Percentiles rank a stretch among this genome's conserved stretches.
phyloP scores from a whole-genome alignment of 2,888 invertebrate species.

The Polyommatus iphigenia region DNA sequence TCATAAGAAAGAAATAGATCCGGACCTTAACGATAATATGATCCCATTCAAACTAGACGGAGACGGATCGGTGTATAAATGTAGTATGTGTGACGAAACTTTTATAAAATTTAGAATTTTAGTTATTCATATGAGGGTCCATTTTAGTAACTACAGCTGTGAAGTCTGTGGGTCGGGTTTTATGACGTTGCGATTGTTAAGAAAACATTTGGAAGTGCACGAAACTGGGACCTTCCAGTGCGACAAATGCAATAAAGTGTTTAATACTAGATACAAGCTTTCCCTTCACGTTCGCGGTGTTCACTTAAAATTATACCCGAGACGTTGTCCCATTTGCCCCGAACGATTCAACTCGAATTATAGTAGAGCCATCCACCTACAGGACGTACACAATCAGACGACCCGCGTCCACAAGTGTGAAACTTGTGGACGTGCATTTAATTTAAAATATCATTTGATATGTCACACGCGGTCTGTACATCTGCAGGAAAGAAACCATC shows the following conservation, averaged over 20 bases:
- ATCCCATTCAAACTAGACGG: conserved; percentile 67
- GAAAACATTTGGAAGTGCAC: conserved; percentile 72
- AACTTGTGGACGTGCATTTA: conserved; percentile 68
- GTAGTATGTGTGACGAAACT: conserved; percentile 63
- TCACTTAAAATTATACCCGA: conserved; percentile 65
- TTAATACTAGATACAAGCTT: conserved; percentile 66
- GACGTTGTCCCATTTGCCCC: conserved; percentile 71
- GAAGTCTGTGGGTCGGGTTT: conserved; percentile 73
- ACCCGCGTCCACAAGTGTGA: conserved; percentile 72
- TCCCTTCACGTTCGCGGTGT: conserved; percentile 68
- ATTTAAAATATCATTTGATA: conserved; percentile 69
- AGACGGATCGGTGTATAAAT: conserved; percentile 57
- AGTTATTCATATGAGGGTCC: conserved; percentile 74
- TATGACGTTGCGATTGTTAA: conserved; percentile 67
- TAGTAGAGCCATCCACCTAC: conserved; percentile 69
- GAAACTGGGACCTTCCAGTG: conserved; percentile 70
- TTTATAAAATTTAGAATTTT: conserved; percentile 69
- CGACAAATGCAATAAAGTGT: conserved; percentile 66
- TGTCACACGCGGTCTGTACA: conserved; percentile 71
- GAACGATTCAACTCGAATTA: conserved; percentile 74
- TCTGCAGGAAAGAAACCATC: conserved; percentile 72
- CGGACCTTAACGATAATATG: conserved; percentile 67
- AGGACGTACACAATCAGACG: conserved; percentile 71
- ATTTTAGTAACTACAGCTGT: conserved; percentile 73
- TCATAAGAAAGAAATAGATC: conserved; percentile 62